Evolutionary conservation across 2,888 invertebrate species (phyloP).

Genomic region (Sycophila texana): DNA sequence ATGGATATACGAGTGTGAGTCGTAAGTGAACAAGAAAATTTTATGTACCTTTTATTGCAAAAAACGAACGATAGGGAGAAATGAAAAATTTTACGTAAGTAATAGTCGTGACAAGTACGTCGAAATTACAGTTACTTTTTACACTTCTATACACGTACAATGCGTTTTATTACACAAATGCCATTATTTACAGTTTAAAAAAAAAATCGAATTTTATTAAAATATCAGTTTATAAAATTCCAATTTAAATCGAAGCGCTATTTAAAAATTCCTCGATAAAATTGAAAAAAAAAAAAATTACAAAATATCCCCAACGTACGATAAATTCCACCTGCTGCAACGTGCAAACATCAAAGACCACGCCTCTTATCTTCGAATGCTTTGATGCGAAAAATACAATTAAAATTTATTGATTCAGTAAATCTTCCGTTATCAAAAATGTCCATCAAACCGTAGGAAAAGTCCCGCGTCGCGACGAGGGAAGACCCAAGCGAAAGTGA

Average conservation of each 20-base stretch:
- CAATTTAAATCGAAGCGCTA: too few species aligned
- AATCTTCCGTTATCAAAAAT: not conserved
- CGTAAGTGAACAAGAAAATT: not conserved
- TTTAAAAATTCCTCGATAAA: too few species aligned
- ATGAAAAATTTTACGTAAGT: constrained; percentile 17
- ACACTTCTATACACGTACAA: not conserved
- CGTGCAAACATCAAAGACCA: not conserved
- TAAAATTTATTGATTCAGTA: not conserved
- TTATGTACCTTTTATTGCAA: not conserved
- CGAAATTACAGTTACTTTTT: constrained; percentile 10
- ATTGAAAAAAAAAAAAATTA: too few species aligned
- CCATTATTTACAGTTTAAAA: too few species aligned
- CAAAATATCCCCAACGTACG: too few species aligned
- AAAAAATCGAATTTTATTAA: too few species aligned
- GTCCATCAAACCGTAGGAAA: not conserved
- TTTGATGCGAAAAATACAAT: not conserved
- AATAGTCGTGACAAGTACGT: not conserved
- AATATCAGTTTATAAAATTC: too few species aligned
- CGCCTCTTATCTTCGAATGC: not conserved
- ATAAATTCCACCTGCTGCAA: constrained; percentile 13
- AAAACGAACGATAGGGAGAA: not conserved
- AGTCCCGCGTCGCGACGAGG: not conserved
- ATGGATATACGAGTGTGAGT: too few species aligned
- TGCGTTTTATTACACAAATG: too few species aligned
- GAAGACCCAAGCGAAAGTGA: not conserved